Percentiles rank a stretch among this genome's conserved stretches.
phyloP scores from a whole-genome alignment of 2,113 vertebrate genomes.

The Panurus biarmicus region DNA sequence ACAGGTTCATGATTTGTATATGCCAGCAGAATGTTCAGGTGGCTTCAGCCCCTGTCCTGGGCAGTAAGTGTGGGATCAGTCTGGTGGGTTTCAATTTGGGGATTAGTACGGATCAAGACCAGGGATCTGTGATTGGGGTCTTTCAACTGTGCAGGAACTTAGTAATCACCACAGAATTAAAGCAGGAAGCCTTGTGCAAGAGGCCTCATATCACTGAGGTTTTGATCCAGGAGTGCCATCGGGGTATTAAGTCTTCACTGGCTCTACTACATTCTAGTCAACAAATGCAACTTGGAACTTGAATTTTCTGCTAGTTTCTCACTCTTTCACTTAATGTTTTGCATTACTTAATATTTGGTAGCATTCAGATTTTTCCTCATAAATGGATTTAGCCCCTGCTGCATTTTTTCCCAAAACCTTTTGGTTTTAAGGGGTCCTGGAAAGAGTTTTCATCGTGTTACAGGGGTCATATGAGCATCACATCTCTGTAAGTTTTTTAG shows the following conservation, averaged over 20 bases:
- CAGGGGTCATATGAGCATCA: neutral
- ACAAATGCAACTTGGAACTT: neutral
- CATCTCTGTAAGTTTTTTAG: conserved; percentile 13
- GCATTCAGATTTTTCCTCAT: neutral
- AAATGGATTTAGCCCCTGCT: neutral
- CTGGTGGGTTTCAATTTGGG: neutral
- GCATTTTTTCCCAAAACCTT: neutral
- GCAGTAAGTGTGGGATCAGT: neutral
- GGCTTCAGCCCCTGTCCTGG: neutral
- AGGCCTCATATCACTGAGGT: neutral
- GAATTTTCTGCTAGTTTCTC: neutral
- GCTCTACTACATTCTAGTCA: neutral
- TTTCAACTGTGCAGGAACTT: neutral
- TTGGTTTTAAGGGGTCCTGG: conserved; percentile 12
- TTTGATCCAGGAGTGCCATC: neutral
- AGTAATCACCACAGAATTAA: neutral
- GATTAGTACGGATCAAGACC: neutral
- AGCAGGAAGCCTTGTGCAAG: neutral
- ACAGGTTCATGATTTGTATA: neutral
- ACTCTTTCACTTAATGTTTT: neutral
- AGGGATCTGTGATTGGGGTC: neutral
- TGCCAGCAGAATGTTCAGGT: neutral
- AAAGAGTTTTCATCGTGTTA: conserved; percentile 9
- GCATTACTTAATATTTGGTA: neutral
- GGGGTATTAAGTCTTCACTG: neutral